Base-by-base conservation (phyloP, 2,888 invertebrate species). In the Cosmorhoe ocellata region DNA sequence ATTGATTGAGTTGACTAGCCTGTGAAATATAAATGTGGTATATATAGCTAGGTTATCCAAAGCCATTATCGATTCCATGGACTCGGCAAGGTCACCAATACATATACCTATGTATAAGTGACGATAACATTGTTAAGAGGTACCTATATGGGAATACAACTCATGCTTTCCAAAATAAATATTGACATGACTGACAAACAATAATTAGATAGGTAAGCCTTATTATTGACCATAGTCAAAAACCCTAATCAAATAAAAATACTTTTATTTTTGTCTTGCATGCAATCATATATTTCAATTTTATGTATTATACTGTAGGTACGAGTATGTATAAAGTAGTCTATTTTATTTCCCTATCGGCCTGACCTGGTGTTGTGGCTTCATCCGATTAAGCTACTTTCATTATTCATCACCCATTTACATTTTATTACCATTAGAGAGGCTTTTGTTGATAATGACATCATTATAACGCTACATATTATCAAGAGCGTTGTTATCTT, bases 51-150 rank as follows among this genome's bases (percentile, higher is more conserved):
- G 41, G 10, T 39, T 56, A 50, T 44, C 58, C 55, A 64, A 58
- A 48, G 58, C 43, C 50, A 42, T 47, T 67, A 71, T 71, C 69
- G 69, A 68, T 60, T 58, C 50, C 11, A 38, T 55, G 33, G 42
- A 39, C 47, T 13, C n/a, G n/a, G 27, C 66, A 66, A 71, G 71
- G 71, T 54, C 64, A 40, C 3, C 5, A 27, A 10, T 12, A 36
- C 47, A 24, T 24, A 18, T 18, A 3, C 18, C 18, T 18, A 18
- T 18, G 18, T 18, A n/a, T n/a, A n/a, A n/a, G 18, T 18, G 2
- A 30, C 46, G 44, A 58, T 57, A 54, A 50, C 34, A 58, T 10
- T 28, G 10, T 22, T 18, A 4, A 24, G 9, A 36, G 26, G 1
- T 2, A 6, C 13, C 24, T 13, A 18, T 18, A 18, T 18, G 24